phyloP scores from a whole-genome alignment of 1,140 invertebrate genomes.

The Papilio machaon region DNA sequence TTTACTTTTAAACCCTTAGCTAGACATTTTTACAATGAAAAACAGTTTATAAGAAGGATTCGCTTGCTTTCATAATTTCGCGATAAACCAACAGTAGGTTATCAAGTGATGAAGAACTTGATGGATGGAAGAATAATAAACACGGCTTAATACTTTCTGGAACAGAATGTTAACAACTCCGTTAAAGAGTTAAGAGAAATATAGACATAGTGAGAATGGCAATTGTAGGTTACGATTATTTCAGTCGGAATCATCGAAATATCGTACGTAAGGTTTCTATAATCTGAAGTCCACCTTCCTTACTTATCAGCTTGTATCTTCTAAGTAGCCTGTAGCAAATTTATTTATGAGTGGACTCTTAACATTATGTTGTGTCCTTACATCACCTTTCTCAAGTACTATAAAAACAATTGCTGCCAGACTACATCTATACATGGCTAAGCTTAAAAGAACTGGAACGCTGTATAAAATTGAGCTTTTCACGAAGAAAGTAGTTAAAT shows the following conservation, averaged over 20 bases:
- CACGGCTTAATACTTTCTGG: neutral
- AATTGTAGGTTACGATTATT: neutral
- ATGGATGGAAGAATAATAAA: neutral
- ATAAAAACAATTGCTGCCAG: no score
- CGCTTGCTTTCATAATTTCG: neutral
- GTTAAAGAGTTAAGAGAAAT: neutral
- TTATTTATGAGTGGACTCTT: no score
- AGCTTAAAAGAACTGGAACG: neutral
- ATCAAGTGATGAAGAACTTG: conserved; percentile 11
- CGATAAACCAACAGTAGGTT: neutral
- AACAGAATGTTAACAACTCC: neutral
- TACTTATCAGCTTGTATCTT: no score
- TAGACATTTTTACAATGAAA: neutral
- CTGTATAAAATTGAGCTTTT: neutral
- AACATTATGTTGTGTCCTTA: no score
- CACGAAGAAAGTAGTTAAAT: neutral
- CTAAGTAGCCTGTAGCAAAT: no score
- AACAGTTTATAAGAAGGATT: neutral
- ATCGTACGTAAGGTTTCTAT: no score
- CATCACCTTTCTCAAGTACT: no score
- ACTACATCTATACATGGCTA: neutral
- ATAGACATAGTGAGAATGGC: no score
- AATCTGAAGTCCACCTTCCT: no score
- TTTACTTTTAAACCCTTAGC: neutral
- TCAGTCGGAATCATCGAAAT: no score